Base-by-base conservation (phyloP, 2,888 invertebrate genomes). In the Masnerella sp. region DNA sequence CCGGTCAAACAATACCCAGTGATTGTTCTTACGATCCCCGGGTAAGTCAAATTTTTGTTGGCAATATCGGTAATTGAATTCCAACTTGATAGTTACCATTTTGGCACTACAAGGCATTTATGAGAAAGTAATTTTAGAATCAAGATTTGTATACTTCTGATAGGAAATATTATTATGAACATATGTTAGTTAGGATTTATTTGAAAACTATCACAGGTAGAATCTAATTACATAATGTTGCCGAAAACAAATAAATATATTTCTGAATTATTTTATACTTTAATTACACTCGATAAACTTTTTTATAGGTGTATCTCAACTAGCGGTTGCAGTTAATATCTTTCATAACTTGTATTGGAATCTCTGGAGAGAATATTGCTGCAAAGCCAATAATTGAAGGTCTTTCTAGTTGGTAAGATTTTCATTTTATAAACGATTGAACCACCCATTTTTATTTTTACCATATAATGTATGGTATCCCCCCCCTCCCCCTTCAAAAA, bases 251-350 rank as follows among this genome's bases (percentile, higher is more conserved):
- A 32, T n/a, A 32, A 2, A 2, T 9, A 18, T 43, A 47, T 11
- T 32, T 42, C 11, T 61, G 11, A 42, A 42, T 28, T 45, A 36
- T 36, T 42, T 43, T 49, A 8, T 70, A 73, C n/a, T 8, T 51
- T 11, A 14, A 17, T 51, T 51, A 22, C 7, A 32, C 2, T 36
- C 14, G 5, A 36, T 36, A 3, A 36, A 36, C n/a, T 12, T 32
- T 5, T 22, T 47, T 77, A 81, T 92, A 88, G 99, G 99, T 28
- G 96, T 99, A 0, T 93, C 93, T 70, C 98, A 99, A 88, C 86
- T 99, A 34, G 95, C 96, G 11, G 97, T 99, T 0, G 97, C 96
- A 25, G 93, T 99, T 12, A 99, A 99, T 86, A 99, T 92, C 91
- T 1, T 99, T 93, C 88, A 94, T 99, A 11, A 99, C 99, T 1